Evolutionary conservation across 1,140 invertebrate genomes (phyloP).

Genomic region (Venturia canescens): DNA sequence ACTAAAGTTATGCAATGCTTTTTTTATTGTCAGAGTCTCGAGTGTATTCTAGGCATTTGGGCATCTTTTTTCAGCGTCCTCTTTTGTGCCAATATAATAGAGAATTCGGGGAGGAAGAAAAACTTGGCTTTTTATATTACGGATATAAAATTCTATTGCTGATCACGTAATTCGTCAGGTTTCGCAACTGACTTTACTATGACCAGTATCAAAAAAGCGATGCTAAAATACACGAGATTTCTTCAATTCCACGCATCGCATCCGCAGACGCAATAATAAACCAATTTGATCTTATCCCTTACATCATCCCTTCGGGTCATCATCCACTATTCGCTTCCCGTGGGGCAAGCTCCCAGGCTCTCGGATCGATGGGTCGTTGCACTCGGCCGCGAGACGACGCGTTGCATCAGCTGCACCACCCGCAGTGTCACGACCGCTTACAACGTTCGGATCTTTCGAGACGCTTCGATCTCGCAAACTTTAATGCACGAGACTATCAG

Average conservation of each 20-base stretch:
- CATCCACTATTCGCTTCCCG: not conserved
- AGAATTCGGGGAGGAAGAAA: too few species aligned
- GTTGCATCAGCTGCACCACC: constrained; percentile 21
- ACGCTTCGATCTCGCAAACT: not conserved
- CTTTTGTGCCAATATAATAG: too few species aligned
- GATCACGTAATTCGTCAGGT: too few species aligned
- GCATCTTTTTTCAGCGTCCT: too few species aligned
- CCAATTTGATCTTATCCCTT: not conserved
- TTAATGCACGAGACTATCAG: not conserved
- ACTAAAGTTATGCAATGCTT: too few species aligned
- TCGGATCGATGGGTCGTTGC: constrained; percentile 65
- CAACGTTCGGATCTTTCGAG: not conserved
- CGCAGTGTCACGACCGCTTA: not conserved
- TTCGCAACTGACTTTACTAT: too few species aligned
- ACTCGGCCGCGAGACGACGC: constrained; percentile 44
- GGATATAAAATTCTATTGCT: too few species aligned
- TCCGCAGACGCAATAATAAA: not conserved
- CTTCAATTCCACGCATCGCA: not conserved
- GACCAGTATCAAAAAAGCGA: not conserved
- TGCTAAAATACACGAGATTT: not conserved
- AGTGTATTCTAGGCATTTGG: too few species aligned
- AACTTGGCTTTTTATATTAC: too few species aligned
- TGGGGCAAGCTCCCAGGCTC: constrained; percentile 10
- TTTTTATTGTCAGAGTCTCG: too few species aligned
- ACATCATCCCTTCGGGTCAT: not conserved